Evolutionary conservation across 2,113 vertebrate species (phyloP), one percentile per base, ranked within the genome.

Genomic region (Leucosticte australis): DNA sequence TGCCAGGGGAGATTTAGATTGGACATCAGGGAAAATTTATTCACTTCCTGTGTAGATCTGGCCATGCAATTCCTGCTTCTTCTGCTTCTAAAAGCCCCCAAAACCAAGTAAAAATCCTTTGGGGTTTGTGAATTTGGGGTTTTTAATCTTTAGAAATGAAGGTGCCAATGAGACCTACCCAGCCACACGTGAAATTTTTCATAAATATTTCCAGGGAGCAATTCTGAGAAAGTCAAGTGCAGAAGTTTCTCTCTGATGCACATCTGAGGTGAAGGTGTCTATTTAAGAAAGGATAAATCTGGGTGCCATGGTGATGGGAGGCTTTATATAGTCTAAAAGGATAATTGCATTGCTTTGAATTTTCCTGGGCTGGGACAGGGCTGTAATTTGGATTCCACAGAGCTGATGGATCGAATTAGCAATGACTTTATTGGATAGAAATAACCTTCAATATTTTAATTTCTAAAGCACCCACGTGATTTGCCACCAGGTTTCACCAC

Each of bases 381-480:
- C 87, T 90, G 93, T 95, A 84, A 91, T 95, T 90, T 96, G 78
- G 71, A 57, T 49, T 87, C 71, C 85, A 42, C 6, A 44, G 93
- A 83, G 86, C 67, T 89, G 77, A 65, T 88, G 56, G 92, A 95
- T 88, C n/a, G 62, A 93, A 93, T 96, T 77, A 94, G 18, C 35
- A 74, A 22, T 19, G 67, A 41, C 60, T 91, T 92, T 94, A 87
- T 83, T 94, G 82, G 76, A 71, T 59, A 35, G 62, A 93, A 96
- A 73, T 93, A 93, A 83, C 59, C 75, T 91, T 47, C 49, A 89
- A 44, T 55, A 55, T 71, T 12, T 11, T 9, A 3, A 8, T 91
- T 68, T 93, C 97, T 95, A 69, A 93, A 95, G 69, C 41, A 69
- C 3, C 22, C 46, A 19, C 46, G 26, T 82, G 60, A 20, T 44